A percentile compares a stretch with the other conserved stretches of the same genome.
These are phyloP conservation scores for Arenicola marina DNA, from an alignment of 2,888 invertebrate species.

Conservation along the genomic window DNA sequence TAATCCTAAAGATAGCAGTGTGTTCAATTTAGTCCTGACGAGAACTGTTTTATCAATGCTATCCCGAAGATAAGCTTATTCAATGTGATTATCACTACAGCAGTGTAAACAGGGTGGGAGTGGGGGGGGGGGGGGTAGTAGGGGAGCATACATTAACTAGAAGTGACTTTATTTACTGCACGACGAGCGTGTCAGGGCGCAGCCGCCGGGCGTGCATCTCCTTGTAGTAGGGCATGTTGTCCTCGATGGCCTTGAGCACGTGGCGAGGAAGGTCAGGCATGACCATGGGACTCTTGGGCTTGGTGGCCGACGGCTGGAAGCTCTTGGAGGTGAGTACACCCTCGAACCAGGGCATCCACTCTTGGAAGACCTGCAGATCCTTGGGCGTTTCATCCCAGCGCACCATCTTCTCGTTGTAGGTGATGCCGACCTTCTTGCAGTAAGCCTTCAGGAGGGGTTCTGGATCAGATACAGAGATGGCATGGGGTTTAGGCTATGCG, in stretches of 20 bases:
- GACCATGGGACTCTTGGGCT: constrained; percentile 33
- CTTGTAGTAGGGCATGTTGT: constrained; percentile 35
- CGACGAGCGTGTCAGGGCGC: constrained; percentile 27
- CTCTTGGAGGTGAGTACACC: constrained; percentile 37
- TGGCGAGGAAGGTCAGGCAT: constrained; percentile 36
- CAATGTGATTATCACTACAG: too few relatives aligned
- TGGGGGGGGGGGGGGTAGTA: too few relatives aligned
- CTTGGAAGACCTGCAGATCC: constrained; percentile 36
- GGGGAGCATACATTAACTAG: too few relatives aligned
- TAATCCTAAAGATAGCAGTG: too few relatives aligned
- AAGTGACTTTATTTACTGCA: constrained; percentile 12
- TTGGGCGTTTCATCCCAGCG: constrained; percentile 39
- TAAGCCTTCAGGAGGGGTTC: constrained; percentile 35
- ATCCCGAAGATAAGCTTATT: too few relatives aligned
- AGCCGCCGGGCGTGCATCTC: constrained; percentile 32
- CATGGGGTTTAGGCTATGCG: too few relatives aligned
- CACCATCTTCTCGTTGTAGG: constrained; percentile 37
- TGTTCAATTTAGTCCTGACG: too few relatives aligned
- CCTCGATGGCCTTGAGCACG: constrained; percentile 36
- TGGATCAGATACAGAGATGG: too few relatives aligned
- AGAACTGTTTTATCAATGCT: too few relatives aligned
- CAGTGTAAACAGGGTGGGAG: too few relatives aligned
- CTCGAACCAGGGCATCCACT: constrained; percentile 43
- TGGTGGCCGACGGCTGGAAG: constrained; percentile 39
- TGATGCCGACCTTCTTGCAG: constrained; percentile 35